These are phyloP conservation scores for Colius striatus DNA, from an alignment of 2,113 vertebrate species.

Conservation along the genomic window DNA sequence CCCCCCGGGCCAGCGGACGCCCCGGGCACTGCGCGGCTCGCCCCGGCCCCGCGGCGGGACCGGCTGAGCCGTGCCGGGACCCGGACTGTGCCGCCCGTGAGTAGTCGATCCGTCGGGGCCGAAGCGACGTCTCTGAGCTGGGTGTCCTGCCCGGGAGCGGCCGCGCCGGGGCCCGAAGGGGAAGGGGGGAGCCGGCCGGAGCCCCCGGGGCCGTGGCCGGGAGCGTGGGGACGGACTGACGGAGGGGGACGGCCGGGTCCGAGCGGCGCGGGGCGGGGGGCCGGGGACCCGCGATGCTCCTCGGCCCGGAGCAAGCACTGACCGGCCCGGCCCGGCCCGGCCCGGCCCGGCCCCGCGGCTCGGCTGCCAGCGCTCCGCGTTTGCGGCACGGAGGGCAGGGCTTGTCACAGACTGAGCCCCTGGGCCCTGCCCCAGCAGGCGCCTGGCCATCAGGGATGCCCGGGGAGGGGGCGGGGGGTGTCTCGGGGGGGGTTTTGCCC, in stretches of 20 bases:
- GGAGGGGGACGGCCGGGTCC: neutral
- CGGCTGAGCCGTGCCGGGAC: neutral
- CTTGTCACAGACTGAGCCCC: constrained; percentile 55
- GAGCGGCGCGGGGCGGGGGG: neutral
- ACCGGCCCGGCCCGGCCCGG: neutral
- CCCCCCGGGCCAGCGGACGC: neutral
- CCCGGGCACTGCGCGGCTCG: neutral
- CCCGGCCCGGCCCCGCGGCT: constrained; percentile 11
- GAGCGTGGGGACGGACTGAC: neutral
- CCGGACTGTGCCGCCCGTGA: constrained; percentile 38
- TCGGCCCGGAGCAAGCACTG: neutral
- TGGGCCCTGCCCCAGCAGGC: constrained; percentile 15
- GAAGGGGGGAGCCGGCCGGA: neutral
- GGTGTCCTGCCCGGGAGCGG: neutral
- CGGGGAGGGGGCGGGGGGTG: neutral
- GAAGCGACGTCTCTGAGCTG: neutral
- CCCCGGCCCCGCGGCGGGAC: neutral
- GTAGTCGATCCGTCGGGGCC: neutral
- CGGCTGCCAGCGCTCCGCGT: constrained; percentile 8
- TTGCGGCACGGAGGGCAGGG: neutral
- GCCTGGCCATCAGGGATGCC: constrained; percentile 13
- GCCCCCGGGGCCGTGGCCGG: neutral
- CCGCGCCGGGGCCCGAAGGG: neutral
- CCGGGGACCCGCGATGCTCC: neutral
- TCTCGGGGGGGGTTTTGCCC: neutral